Evolutionary conservation across 1,140 invertebrate species (phyloP).

Genomic region (Drosophila pruinosa): DNA sequence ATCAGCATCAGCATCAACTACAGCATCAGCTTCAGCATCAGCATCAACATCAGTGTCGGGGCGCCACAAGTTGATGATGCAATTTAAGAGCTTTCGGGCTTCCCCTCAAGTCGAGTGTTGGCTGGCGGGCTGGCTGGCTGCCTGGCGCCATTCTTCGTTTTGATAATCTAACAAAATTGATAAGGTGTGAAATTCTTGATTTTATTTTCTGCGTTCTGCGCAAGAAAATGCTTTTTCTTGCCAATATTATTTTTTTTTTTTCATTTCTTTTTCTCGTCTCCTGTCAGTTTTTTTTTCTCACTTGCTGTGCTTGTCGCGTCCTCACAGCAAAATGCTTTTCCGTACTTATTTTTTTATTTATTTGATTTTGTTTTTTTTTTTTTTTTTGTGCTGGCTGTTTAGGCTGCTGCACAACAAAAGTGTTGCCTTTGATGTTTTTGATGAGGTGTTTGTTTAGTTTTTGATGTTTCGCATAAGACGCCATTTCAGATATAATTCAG

Average conservation of each 20-base stretch:
- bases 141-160: constrained; percentile 45
- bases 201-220: constrained; percentile 71
- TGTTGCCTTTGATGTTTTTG: constrained; percentile 70
- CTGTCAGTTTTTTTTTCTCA: background rate
- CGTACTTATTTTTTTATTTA: background rate
- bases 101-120: background rate
- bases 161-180: constrained; percentile 81
- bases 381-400: constrained; percentile 8
- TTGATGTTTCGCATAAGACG: constrained; percentile 50
- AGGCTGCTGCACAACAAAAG: constrained; percentile 27
- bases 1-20: constrained; percentile 31
- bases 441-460: constrained; percentile 79
- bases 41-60: constrained; percentile 2
- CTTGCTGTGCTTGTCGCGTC: background rate
- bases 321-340: constrained; percentile 1
- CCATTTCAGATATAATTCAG: constrained; percentile 27
- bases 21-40: background rate
- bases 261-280: background rate
- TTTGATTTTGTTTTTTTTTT: constrained; percentile 5
- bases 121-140: background rate
- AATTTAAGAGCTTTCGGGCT: constrained; percentile 57
- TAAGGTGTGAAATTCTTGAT: constrained; percentile 81
- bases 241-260: constrained; percentile 47
- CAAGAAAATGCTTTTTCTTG: constrained; percentile 54
- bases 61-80: constrained; percentile 59